Conservation (phyloP, 2,797 vertebrate genomes). For the Rhabdomys pumilio region DNA sequence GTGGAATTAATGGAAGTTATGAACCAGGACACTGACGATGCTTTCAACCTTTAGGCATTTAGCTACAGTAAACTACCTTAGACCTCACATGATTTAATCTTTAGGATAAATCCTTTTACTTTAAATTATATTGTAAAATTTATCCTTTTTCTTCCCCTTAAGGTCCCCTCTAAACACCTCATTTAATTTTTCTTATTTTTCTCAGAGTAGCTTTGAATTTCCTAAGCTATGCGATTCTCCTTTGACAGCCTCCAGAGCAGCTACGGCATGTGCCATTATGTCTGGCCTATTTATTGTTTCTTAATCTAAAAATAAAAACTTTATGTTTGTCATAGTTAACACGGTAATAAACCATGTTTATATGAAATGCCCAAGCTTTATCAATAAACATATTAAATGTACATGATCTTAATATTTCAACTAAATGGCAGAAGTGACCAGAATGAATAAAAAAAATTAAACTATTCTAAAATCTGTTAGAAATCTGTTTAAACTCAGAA, state of each 20-base stretch:
- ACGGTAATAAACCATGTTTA: background rate
- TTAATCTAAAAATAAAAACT: background rate
- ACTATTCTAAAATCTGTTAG: constrained; percentile 20
- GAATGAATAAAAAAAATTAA: background rate
- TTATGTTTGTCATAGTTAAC: background rate
- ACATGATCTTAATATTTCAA: constrained; percentile 46
- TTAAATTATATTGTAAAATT: constrained; percentile 6
- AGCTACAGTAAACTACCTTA: background rate
- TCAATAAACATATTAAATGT: constrained; percentile 42
- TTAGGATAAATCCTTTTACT: background rate
- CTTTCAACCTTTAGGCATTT: constrained; percentile 41
- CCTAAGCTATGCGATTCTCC: background rate
- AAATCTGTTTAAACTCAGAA: constrained; percentile 53
- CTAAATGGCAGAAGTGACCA: constrained; percentile 53
- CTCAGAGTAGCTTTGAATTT: background rate
- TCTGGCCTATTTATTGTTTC: background rate
- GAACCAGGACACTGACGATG: background rate
- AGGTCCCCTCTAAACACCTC: background rate
- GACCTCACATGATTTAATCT: background rate
- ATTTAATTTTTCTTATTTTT: background rate
- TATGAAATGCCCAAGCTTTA: constrained; percentile 21
- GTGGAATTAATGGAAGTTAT: no score
- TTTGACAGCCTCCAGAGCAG: background rate
- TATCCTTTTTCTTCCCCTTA: background rate
- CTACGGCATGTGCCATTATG: background rate